Evolutionary conservation across 2,113 vertebrate species (phyloP).

Genomic region (Ovis canadensis): DNA sequence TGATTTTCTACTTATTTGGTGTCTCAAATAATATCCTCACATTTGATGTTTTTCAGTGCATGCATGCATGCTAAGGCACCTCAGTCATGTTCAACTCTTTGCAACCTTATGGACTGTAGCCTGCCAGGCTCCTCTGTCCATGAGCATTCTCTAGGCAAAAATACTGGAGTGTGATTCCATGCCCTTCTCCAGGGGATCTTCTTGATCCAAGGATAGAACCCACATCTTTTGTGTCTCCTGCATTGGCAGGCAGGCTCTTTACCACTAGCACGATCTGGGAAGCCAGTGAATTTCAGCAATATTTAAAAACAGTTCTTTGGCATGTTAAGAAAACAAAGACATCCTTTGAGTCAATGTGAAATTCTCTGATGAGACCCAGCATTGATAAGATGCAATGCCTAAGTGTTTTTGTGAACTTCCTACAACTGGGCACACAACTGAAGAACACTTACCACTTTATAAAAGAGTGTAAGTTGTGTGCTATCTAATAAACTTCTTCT

Average conservation of each 20-base stretch:
- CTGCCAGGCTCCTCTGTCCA: background rate
- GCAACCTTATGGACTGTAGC: background rate
- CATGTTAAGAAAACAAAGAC: background rate
- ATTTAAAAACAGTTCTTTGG: conserved; percentile 22
- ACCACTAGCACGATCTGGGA: background rate
- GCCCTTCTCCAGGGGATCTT: background rate
- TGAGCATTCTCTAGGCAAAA: background rate
- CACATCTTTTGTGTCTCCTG: background rate
- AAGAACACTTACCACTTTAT: background rate
- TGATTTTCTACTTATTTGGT: background rate
- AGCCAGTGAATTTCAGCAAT: background rate
- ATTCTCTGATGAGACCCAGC: background rate
- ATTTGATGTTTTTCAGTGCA: background rate
- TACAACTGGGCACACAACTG: background rate
- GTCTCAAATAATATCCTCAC: background rate
- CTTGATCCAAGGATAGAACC: background rate
- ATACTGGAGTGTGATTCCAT: background rate
- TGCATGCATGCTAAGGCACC: background rate
- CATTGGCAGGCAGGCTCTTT: background rate
- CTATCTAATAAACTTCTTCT: background rate
- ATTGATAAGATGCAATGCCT: background rate
- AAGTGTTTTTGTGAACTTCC: background rate
- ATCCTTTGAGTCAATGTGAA: background rate
- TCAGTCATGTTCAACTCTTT: background rate
- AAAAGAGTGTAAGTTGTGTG: background rate